These are phyloP conservation scores for Brevimyrus niger DNA, from an alignment of 2,113 vertebrate genomes.

Conservation along the genomic window DNA sequence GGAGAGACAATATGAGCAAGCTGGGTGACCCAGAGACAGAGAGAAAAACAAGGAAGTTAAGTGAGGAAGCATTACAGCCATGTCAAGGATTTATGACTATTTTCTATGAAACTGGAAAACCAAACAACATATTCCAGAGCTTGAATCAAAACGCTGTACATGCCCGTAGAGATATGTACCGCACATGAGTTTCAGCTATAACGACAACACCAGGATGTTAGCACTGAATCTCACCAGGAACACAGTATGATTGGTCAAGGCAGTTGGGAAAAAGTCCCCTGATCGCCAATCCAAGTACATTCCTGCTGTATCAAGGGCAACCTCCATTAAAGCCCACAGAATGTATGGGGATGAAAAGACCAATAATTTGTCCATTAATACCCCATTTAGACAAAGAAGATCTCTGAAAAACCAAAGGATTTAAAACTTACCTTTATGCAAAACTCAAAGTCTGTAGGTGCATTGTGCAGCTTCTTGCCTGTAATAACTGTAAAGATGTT, in stretches of 20 bases:
- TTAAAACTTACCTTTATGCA: slow-evolving; percentile 81
- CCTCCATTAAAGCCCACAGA: background rate
- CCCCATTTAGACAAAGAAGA: background rate
- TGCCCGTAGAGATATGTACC: background rate
- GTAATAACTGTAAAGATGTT: slow-evolving; percentile 79
- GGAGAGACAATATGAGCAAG: background rate
- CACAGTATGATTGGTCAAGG: background rate
- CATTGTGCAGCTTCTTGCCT: slow-evolving; percentile 80
- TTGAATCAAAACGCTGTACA: background rate
- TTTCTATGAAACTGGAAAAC: slow-evolving; percentile 51
- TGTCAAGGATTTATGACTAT: slow-evolving; percentile 42
- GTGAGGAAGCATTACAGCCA: background rate
- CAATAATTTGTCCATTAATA: background rate
- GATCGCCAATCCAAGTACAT: background rate
- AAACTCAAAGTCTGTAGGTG: slow-evolving; percentile 86
- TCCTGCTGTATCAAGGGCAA: background rate
- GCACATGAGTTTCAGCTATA: background rate
- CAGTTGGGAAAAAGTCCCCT: background rate
- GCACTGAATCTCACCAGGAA: background rate
- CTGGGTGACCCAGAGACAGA: background rate
- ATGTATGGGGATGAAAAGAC: background rate
- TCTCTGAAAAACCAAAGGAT: background rate
- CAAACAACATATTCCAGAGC: slow-evolving; percentile 49
- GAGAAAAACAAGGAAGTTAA: background rate
- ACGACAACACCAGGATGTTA: background rate